Evolutionary conservation across 2,888 invertebrate species (phyloP).

Genomic region (Electrophaes corylata): DNA sequence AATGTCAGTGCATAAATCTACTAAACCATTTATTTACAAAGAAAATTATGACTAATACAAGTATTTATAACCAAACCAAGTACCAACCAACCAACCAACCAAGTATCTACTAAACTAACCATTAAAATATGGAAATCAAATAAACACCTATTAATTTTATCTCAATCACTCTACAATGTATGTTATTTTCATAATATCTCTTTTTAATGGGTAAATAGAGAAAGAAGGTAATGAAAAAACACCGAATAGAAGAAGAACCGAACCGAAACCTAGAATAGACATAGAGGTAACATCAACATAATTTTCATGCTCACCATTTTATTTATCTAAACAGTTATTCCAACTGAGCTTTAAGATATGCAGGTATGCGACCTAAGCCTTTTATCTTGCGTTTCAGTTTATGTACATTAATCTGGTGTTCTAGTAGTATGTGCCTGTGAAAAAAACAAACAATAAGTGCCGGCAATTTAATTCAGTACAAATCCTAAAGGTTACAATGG

Average conservation of each 20-base stretch:
- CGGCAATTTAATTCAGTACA: neutral
- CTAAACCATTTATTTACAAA: no score
- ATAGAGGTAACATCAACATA: no score
- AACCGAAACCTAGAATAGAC: neutral
- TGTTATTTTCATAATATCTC: neutral
- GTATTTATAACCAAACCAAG: no score
- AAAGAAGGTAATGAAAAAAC: neutral
- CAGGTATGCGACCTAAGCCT: constrained; percentile 68
- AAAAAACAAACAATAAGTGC: neutral
- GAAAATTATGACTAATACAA: no score
- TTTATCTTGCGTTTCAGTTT: constrained; percentile 67
- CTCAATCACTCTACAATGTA: neutral
- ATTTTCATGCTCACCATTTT: neutral
- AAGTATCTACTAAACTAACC: neutral
- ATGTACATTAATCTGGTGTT: constrained; percentile 73
- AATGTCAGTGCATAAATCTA: constrained; percentile 5
- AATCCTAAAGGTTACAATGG: no score
- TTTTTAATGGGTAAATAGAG: neutral
- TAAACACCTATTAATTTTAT: neutral
- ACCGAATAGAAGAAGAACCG: no score
- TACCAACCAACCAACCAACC: no score
- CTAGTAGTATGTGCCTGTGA: constrained; percentile 75
- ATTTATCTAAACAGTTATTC: constrained; percentile 35
- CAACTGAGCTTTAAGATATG: constrained; percentile 68
- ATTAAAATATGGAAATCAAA: constrained; percentile 4